A percentile compares a stretch with the other conserved stretches of the same genome.
These are phyloP conservation scores for Emmelina monodactyla DNA, from an alignment of 2,888 invertebrate genomes.

Conservation along the genomic window DNA sequence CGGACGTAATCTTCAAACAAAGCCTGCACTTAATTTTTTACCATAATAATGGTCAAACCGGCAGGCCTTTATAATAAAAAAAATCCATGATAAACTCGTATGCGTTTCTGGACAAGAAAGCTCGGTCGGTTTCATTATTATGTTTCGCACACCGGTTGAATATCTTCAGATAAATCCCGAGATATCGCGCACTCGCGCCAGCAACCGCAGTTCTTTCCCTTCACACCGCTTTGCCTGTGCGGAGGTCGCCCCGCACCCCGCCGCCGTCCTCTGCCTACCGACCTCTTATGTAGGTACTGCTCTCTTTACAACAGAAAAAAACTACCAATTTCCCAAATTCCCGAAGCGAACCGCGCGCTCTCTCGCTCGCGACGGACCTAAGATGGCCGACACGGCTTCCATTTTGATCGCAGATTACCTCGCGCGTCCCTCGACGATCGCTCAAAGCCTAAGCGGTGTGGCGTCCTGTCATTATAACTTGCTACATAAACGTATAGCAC, in stretches of 20 bases:
- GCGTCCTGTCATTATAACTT: slow-evolving; percentile 37
- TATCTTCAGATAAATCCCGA: slow-evolving; percentile 32
- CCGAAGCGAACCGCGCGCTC: slow-evolving; percentile 53
- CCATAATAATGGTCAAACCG: too few species aligned
- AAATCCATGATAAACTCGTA: too few species aligned
- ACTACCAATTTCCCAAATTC: slow-evolving; percentile 65
- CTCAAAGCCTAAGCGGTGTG: slow-evolving; percentile 54
- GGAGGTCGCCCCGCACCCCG: slow-evolving; percentile 44
- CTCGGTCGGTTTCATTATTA: too few species aligned
- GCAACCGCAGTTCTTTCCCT: slow-evolving; percentile 53
- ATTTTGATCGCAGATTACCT: slow-evolving; percentile 64
- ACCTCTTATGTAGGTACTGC: slow-evolving; percentile 64
- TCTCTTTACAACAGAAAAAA: slow-evolving; percentile 64
- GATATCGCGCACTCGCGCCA: slow-evolving; percentile 22
- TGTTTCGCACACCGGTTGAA: too few species aligned
- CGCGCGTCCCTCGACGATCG: slow-evolving; percentile 42
- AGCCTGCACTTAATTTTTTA: too few species aligned
- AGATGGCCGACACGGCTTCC: slow-evolving; percentile 60
- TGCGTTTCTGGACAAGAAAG: too few species aligned
- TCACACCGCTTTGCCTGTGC: slow-evolving; percentile 62
- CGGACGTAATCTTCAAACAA: too few species aligned
- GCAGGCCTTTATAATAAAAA: too few species aligned
- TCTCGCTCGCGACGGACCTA: slow-evolving; percentile 59
- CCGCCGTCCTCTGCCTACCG: slow-evolving; percentile 46
- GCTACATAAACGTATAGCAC: slow-evolving; percentile 52